A percentile compares a stretch with the other conserved stretches of the same genome.
Conservation (phyloP, 2,888 invertebrate species). For the Orgyia antiqua region DNA sequence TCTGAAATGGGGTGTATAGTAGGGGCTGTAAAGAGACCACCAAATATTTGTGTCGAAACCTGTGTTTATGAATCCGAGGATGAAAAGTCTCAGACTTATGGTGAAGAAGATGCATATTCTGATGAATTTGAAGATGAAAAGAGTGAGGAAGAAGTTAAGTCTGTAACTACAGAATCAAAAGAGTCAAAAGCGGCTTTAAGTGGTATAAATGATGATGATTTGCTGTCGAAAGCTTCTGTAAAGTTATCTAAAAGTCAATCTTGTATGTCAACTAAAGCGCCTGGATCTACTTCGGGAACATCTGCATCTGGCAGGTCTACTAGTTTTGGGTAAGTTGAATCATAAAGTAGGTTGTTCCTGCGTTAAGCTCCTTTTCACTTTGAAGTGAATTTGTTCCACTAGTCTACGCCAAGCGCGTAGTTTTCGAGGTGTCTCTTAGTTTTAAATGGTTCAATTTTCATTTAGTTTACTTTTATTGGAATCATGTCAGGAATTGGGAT, state of each 20-base stretch:
- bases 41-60: constrained; percentile 63
- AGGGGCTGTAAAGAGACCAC: constrained; percentile 56
- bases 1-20: constrained; percentile 71
- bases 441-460: no score
- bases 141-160: constrained; percentile 45
- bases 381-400: no score
- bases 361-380: no score
- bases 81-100: constrained; percentile 29
- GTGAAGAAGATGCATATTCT: constrained; percentile 59
- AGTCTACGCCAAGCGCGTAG: no score
- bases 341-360: no score
- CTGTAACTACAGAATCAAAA: constrained; percentile 33
- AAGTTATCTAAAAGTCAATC: constrained; percentile 58
- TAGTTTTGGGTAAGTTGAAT: constrained; percentile 51
- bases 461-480: no score
- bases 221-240: constrained; percentile 30
- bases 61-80: constrained; percentile 56
- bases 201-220: constrained; percentile 22
- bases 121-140: constrained; percentile 70
- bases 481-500: no score
- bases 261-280: constrained; percentile 40
- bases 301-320: constrained; percentile 56
- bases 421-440: no score
- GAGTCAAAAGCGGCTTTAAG: constrained; percentile 31
- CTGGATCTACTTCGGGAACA: constrained; percentile 13